Evolutionary conservation across 1,140 invertebrate genomes (phyloP), one percentile per base, ranked within the genome.

Genomic region (Tribolium madens): DNA sequence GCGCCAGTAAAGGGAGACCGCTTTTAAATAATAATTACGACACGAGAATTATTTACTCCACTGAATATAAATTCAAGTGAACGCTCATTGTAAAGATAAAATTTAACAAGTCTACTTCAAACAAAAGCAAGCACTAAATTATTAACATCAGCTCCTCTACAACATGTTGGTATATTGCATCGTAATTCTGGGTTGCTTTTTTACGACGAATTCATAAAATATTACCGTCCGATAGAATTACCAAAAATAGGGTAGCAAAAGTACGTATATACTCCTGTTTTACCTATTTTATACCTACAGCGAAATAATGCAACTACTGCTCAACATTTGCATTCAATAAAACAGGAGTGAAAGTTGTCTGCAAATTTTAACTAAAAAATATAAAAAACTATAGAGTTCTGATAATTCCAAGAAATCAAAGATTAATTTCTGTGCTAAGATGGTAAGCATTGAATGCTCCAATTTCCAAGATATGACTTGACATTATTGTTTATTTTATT

Each of bases 11-110:
- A 57, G 18, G 17, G 52, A 57, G 17, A 57, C 18, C 52, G 15
- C 52, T 57, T 57, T 57, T 57, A 57, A 57, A 57, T 57, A 57
- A 57, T 57, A 57, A 57, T 57, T 57, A 57, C 52, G 52, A 57
- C 52, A 57, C 17, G 52, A 57, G 52, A 57, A 57, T 57, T 57
- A 57, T 57, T 57, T 57, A 57, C 52, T 57, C 18, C 15, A 26
- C 10, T 57, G 52, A 57, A 21, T 57, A 57, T 57, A 57, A 57
- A 57, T 57, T 57, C 52, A 57, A 57, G 52, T 17, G 52, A 57
- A 57, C 52, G 18, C 18, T 57, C 52, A 57, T 57, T 57, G 52
- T 18, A 57, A 57, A 18, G 18, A 57, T 57, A 17, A 57, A 57
- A 57, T 21, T 57, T 57, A 57, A 57, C 52, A 57, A 18, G 52